Conservation (phyloP, 2,888 invertebrate species). For the Dusona sp. region DNA sequence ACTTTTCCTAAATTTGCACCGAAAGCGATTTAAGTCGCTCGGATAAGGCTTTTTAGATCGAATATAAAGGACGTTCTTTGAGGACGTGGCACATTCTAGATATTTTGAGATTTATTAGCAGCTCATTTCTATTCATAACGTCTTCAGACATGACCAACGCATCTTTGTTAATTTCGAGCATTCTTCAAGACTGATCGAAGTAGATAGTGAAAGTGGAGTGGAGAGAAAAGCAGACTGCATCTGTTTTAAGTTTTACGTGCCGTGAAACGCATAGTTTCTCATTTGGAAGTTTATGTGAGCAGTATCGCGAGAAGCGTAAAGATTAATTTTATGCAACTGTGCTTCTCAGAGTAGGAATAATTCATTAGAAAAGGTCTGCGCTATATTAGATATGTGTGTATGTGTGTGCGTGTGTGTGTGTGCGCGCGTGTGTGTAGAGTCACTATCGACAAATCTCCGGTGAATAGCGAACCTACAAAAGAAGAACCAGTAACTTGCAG, state of each 20-base stretch:
- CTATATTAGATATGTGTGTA: conserved; percentile 22
- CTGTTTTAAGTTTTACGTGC: conserved; percentile 39
- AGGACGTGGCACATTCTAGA: neutral
- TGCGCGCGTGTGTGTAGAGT: neutral
- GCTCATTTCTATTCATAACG: conserved; percentile 28
- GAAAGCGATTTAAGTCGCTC: neutral
- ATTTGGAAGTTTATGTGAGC: conserved; percentile 52
- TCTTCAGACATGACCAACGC: conserved; percentile 29
- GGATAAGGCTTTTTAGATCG: neutral
- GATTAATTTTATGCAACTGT: conserved; percentile 69
- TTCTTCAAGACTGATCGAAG: conserved; percentile 13
- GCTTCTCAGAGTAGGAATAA: conserved; percentile 64
- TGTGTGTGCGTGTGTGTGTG: conserved; percentile 18
- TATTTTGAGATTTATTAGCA: neutral
- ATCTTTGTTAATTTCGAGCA: conserved; percentile 31
- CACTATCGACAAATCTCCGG: conserved; percentile 58
- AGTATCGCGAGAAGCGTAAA: conserved; percentile 52
- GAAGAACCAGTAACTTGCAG: conserved; percentile 49
- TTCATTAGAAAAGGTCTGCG: conserved; percentile 62
- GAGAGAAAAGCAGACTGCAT: conserved; percentile 26
- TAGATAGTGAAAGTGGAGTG: conserved; percentile 36
- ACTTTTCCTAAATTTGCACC: neutral
- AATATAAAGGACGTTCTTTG: neutral
- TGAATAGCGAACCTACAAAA: conserved; percentile 59
- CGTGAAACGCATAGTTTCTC: conserved; percentile 36